Base-by-base conservation (phyloP, 2,888 invertebrate species). In the Sphaeridia pumilis region DNA sequence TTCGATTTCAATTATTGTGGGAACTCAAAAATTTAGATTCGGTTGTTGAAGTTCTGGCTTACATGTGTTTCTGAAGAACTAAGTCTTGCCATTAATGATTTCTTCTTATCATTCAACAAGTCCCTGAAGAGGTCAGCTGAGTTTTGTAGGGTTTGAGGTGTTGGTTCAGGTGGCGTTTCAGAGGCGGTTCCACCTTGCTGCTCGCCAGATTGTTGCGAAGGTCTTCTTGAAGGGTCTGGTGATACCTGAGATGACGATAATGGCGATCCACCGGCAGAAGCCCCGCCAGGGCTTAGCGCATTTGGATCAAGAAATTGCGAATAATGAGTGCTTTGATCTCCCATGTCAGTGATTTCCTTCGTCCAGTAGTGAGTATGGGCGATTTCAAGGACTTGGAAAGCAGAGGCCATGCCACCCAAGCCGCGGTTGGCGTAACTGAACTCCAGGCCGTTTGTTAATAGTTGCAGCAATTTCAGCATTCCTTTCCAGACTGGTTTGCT, bases 281-380 rank as follows among this genome's bases (percentile, higher is more conserved):
- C 53, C 5, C 59, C 61, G 3, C 63, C 63, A 21, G 63, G 63
- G 51, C 62, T 63, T 5, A 63, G 42, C n/a, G 57, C 58, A 44
- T 59, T 49, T 5, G 65, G 65, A 45, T 65, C 65, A 44, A 65
- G 38, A 38, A 56, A 65, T 36, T 65, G 65, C 0, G 65, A 60
- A 45, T 65, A 65, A 22, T 65, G 65, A 5, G 60, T 49, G 0
- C 58, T 51, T 26, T 58, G 56, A 7, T 63, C 63, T 1, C 53
- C 54, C 14, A 62, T 43, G 55, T 78, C 79, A 0, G 78, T 75
- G 7, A 87, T 70, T 69, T 90, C 90, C 68, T 87, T 86, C 65
- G 85, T 86, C 90, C 93, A 94, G 70, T 85, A 99, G 73, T 98
- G 97, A 0, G 98, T 99, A 71, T 99, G 97, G 2, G 93, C 89